Conservation (phyloP, 2,888 invertebrate genomes). For the Leptopilina myrica region DNA sequence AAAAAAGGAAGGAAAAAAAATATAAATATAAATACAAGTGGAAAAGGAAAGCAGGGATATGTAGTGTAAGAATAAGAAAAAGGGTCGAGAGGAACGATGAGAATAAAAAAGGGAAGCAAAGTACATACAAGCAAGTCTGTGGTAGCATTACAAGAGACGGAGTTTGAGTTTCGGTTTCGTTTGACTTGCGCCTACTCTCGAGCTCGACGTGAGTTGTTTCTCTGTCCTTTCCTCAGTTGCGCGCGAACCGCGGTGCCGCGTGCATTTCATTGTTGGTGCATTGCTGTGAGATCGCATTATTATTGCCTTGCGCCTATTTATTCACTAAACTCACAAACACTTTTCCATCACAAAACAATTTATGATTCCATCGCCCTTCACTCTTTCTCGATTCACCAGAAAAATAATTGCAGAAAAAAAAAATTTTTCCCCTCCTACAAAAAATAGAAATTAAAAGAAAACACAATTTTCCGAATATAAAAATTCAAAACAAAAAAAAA, state of each 20-base stretch:
- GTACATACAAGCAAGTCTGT: conserved; percentile 10
- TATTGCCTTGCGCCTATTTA: not conserved
- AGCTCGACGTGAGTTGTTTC: conserved; percentile 28
- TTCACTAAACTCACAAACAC: not conserved
- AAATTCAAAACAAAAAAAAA: too few relatives aligned
- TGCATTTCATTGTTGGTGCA: conserved; percentile 54
- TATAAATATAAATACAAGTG: not conserved
- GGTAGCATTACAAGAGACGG: conserved; percentile 22
- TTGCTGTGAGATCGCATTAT: not conserved
- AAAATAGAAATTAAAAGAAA: not conserved
- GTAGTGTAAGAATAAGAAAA: conserved; percentile 9
- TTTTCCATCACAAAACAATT: not conserved
- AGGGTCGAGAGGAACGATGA: conserved; percentile 18
- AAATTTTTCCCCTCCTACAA: not conserved
- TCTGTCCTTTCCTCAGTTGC: conserved; percentile 64
- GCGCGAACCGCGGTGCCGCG: conserved; percentile 72
- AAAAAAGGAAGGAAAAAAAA: not conserved
- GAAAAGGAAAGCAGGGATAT: conserved; percentile 12
- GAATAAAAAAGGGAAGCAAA: conserved; percentile 32
- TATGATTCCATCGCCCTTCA: not conserved
- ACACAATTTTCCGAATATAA: not conserved
- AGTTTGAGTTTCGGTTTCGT: conserved; percentile 40
- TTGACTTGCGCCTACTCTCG: conserved; percentile 39
- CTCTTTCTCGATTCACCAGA: not conserved
- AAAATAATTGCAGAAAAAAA: not conserved